phyloP scores from a whole-genome alignment of 2,797 vertebrate genomes.

The Chelon auratus region DNA sequence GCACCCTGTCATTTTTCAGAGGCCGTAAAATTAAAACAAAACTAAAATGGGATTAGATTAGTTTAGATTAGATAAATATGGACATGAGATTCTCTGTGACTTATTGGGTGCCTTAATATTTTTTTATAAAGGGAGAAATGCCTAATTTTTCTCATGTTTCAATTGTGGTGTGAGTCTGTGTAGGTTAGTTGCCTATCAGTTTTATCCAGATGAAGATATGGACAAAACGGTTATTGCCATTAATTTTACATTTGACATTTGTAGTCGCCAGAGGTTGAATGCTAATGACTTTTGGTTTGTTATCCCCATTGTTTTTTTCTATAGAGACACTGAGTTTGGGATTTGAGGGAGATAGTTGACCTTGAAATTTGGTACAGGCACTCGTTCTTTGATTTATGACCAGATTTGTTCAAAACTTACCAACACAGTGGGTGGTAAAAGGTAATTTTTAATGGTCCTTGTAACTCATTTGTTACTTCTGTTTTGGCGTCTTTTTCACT shows the following conservation, averaged over 20 bases:
- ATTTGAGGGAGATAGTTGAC: background rate
- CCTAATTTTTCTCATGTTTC: background rate
- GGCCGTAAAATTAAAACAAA: slow-evolving; percentile 9
- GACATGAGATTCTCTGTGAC: background rate
- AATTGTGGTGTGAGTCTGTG: too few species aligned
- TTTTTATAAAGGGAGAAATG: background rate
- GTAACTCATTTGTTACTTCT: slow-evolving; percentile 19
- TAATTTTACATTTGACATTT: background rate
- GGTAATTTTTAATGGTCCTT: background rate
- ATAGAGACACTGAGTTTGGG: too few species aligned
- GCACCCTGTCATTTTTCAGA: slow-evolving; percentile 16
- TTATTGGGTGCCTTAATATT: background rate
- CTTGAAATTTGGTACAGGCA: too few species aligned
- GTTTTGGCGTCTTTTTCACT: slow-evolving; percentile 15
- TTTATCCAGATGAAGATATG: background rate
- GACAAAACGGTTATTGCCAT: background rate
- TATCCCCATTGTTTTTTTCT: too few species aligned
- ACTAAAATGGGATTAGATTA: background rate
- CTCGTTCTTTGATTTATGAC: too few species aligned
- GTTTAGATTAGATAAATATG: background rate
- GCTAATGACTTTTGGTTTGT: background rate
- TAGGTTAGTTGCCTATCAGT: background rate
- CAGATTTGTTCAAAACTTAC: too few species aligned
- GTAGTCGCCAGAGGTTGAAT: background rate
- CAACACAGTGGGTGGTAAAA: slow-evolving; percentile 30